A percentile compares a stretch with the other conserved stretches of the same genome.
These are phyloP conservation scores for Andrena hattorfiana DNA, from an alignment of 2,888 invertebrate species.

Conservation along the genomic window DNA sequence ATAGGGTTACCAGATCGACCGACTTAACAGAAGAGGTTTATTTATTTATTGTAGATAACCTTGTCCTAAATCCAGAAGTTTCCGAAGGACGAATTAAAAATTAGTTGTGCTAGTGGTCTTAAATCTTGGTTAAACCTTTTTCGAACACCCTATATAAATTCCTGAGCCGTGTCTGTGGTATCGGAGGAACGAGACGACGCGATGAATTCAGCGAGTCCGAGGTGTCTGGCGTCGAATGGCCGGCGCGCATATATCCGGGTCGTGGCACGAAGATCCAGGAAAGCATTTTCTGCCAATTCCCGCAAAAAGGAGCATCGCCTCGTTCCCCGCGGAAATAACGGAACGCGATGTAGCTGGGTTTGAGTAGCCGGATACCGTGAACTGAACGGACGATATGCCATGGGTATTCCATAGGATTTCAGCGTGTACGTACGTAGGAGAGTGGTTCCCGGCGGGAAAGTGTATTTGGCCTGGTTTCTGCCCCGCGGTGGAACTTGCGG, in stretches of 20 bases:
- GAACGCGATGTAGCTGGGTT: slow-evolving; percentile 16
- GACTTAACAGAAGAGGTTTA: no score
- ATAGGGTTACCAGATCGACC: no score
- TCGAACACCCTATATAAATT: no score
- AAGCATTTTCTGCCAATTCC: slow-evolving; percentile 16
- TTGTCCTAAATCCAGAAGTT: no score
- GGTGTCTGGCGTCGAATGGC: slow-evolving; percentile 1
- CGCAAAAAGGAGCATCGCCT: slow-evolving; percentile 13
- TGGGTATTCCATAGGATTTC: slow-evolving; percentile 36
- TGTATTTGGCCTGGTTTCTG: slow-evolving; percentile 36
- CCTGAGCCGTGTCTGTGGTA: no score
- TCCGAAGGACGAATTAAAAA: no score
- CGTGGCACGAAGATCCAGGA: background rate
- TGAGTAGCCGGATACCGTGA: slow-evolving; percentile 18
- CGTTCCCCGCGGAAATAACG: slow-evolving; percentile 48
- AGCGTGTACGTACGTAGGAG: slow-evolving; percentile 2
- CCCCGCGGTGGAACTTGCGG: slow-evolving; percentile 22
- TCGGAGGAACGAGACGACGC: no score
- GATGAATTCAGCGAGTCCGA: background rate
- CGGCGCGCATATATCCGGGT: slow-evolving; percentile 6
- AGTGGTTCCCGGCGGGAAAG: slow-evolving; percentile 13
- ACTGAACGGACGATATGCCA: slow-evolving; percentile 22
- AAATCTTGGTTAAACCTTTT: no score
- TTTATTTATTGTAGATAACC: no score
- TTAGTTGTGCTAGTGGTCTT: no score